Evolutionary conservation across 2,888 invertebrate species (phyloP), one percentile per base, ranked within the genome.

Genomic region (Lottia gigantea): DNA sequence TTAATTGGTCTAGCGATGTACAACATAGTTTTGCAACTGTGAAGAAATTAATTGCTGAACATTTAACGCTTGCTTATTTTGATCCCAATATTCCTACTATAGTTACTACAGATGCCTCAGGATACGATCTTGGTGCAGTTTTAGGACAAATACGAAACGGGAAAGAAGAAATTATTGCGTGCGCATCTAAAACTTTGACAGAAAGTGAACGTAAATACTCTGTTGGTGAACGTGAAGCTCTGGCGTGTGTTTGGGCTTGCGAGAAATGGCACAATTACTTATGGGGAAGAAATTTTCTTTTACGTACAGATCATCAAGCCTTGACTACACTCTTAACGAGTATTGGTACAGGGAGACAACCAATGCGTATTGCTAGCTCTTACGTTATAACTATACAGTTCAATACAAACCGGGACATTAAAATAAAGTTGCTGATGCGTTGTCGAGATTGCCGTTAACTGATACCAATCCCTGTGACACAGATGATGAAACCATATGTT

Each of bases 151-250:
- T 63, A 26, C 16, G 23, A 26, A 63, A 26, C 25, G 63, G 31
- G 8, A n/a, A n/a, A 31, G 63, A 63, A 14, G 31, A 19, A 19
- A n/a, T 63, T 63, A 25, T 63, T 11, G 63, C 63, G 8, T 63
- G 26, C 16, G 63, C 63, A 0, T 63, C 63, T 31, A 26, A 25
- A 14, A 31, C 16, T 31, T 16, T 63, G 11, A 31, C 63, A 16
- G 16, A n/a, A 4, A 25, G 19, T 31, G 63, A 63, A 63, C n/a
- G 25, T 16, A 63, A 63, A n/a, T 26, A 63, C 25, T 40, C 26
- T 19, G 63, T 63, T n/a, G 63, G 63, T 0, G 63, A 63, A 40
- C 63, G 63, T 25, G 63, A 63, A 40, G 63, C 63, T 16, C 63
- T 63, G 1, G 63, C 63, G 12, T 63, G 63, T 26, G 40, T 63